Conservation (phyloP, 2,888 invertebrate genomes). For the Eupithecia subumbrata region DNA sequence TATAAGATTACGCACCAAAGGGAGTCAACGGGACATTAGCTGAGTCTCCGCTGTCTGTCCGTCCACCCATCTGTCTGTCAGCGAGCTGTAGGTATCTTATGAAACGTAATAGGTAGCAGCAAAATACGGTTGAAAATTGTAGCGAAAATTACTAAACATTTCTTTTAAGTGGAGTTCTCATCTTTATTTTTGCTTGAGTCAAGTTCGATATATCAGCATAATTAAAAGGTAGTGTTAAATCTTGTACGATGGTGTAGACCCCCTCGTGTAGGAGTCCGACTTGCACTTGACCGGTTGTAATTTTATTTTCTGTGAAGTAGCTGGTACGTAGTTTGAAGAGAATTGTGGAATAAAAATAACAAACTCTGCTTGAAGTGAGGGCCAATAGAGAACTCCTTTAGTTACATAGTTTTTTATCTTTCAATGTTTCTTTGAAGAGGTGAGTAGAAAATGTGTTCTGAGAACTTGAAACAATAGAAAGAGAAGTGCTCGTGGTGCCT, state of each 20-base stretch:
- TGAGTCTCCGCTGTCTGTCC: no score
- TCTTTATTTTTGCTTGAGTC: no score
- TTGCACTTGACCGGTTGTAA: no score
- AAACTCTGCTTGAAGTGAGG: neutral
- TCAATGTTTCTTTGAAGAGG: neutral
- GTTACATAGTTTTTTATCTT: neutral
- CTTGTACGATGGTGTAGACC: neutral
- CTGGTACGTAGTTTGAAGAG: neutral
- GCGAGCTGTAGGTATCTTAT: no score
- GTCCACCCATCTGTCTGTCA: no score
- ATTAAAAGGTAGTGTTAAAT: neutral
- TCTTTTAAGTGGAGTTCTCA: no score
- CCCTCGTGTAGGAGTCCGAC: no score
- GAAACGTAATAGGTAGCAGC: neutral
- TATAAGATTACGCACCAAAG: no score
- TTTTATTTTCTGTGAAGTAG: neutral
- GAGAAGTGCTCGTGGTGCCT: no score
- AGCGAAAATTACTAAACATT: neutral
- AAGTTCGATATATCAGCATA: neutral
- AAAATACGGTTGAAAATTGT: neutral
- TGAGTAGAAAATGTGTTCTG: neutral
- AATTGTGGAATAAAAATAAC: neutral
- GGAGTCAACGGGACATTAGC: no score
- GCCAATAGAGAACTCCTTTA: neutral
- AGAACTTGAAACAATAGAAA: neutral